These are phyloP conservation scores for Acromyrmex echinatior DNA, from an alignment of 1,140 invertebrate species.

Conservation along the genomic window DNA sequence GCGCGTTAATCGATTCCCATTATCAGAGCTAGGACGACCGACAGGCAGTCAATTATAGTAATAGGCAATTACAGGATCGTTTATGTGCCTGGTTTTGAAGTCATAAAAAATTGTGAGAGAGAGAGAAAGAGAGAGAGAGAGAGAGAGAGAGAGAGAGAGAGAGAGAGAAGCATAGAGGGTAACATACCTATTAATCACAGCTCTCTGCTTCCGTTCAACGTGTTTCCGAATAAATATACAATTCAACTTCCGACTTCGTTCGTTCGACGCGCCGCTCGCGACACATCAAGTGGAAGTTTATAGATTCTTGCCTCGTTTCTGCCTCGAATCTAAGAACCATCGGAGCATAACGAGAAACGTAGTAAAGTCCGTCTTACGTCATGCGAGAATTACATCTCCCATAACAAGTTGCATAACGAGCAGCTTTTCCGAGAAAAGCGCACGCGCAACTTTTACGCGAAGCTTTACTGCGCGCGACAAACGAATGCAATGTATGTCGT, in stretches of 20 bases:
- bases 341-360: slow-evolving; percentile 21
- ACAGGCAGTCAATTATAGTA: slow-evolving; percentile 61
- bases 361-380: neutral
- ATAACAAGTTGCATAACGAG: slow-evolving; percentile 55
- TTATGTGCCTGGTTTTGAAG: slow-evolving; percentile 27
- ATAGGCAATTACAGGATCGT: slow-evolving; percentile 49
- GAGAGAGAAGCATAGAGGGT: neutral
- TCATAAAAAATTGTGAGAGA: slow-evolving; percentile 33
- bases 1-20: slow-evolving; percentile 64
- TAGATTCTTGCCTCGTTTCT: neutral
- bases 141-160: neutral
- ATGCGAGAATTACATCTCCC: slow-evolving; percentile 36
- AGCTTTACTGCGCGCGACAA: neutral
- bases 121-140: too few relatives aligned
- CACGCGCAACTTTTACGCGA: slow-evolving; percentile 19
- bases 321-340: neutral
- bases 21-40: slow-evolving; percentile 45
- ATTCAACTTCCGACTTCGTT: slow-evolving; percentile 21
- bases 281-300: slow-evolving; percentile 10
- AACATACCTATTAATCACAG: slow-evolving; percentile 12
- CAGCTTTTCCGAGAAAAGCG: slow-evolving; percentile 16
- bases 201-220: neutral
- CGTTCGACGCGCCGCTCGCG: neutral
- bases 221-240: slow-evolving; percentile 10
- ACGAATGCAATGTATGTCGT: neutral